Percentiles rank a stretch among this genome's conserved stretches.
phyloP scores from a whole-genome alignment of 2,888 invertebrate genomes.

The Morinoia aosen region DNA sequence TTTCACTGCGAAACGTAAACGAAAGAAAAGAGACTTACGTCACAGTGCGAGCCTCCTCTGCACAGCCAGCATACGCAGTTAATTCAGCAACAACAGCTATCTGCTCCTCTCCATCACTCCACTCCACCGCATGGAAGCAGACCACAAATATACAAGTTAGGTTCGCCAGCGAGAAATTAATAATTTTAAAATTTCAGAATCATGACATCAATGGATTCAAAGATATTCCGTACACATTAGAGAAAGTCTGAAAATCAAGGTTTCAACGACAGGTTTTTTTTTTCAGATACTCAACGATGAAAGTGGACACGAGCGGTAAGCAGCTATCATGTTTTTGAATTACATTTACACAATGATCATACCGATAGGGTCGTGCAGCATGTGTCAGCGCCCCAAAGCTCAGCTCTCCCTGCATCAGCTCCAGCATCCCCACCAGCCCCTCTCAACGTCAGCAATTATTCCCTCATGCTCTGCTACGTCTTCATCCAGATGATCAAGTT shows the following conservation, averaged over 20 bases:
- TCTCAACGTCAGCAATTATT: constrained; percentile 15
- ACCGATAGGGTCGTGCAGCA: constrained; percentile 38
- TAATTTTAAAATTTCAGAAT: neutral
- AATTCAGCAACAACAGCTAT: constrained; percentile 35
- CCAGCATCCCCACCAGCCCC: neutral
- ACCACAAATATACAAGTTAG: constrained; percentile 29
- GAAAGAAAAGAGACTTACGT: constrained; percentile 46
- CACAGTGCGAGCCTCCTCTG: constrained; percentile 7
- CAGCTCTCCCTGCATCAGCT: constrained; percentile 30
- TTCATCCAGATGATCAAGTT: constrained; percentile 25
- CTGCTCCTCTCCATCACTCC: constrained; percentile 36
- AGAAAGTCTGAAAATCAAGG: neutral
- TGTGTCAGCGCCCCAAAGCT: constrained; percentile 31
- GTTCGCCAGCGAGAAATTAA: neutral
- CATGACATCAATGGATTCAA: neutral
- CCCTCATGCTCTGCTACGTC: constrained; percentile 29
- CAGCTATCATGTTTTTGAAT: neutral
- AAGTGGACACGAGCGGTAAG: neutral
- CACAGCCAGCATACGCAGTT: constrained; percentile 24
- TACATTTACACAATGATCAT: neutral
- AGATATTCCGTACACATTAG: neutral
- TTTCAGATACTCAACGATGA: neutral
- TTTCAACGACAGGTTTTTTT: neutral
- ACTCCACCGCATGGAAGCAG: constrained; percentile 41
- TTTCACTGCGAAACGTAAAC: neutral